phyloP scores from a whole-genome alignment of 1,140 invertebrate genomes.

The Cecropterus lyciades region DNA sequence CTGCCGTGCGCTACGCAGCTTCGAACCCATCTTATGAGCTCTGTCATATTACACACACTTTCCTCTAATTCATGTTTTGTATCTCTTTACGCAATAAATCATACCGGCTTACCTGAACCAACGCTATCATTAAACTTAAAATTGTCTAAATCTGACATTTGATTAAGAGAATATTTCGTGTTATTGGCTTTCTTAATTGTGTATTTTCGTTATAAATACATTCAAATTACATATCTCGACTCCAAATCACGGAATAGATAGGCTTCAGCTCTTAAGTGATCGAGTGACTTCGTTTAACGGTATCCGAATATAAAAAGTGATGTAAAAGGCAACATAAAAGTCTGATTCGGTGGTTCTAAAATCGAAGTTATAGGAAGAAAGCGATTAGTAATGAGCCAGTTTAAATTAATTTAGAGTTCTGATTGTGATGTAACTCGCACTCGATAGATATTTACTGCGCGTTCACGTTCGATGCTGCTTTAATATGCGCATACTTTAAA shows the following conservation, averaged over 20 bases:
- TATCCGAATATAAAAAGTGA: slow-evolving; percentile 29
- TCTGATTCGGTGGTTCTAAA: slow-evolving; percentile 25
- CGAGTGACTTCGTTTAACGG: slow-evolving; percentile 38
- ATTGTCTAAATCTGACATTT: slow-evolving; percentile 80
- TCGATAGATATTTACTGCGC: slow-evolving; percentile 20
- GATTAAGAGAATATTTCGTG: slow-evolving; percentile 70
- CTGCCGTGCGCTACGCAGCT: slow-evolving; percentile 56
- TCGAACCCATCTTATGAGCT: slow-evolving; percentile 37
- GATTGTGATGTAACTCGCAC: slow-evolving; percentile 26
- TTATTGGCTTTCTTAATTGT: slow-evolving; percentile 70
- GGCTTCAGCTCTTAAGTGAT: slow-evolving; percentile 46
- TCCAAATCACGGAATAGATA: slow-evolving; percentile 43
- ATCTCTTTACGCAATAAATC: slow-evolving; percentile 65
- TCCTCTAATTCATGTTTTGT: slow-evolving; percentile 63
- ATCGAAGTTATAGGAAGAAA: slow-evolving; percentile 31
- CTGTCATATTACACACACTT: slow-evolving; percentile 44
- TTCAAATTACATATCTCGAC: slow-evolving; percentile 55
- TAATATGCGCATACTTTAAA: slow-evolving; percentile 36
- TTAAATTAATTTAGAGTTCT: slow-evolving; percentile 35
- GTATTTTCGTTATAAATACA: slow-evolving; percentile 67
- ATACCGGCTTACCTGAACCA: slow-evolving; percentile 65
- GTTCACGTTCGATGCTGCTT: slow-evolving; percentile 17
- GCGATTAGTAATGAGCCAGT: slow-evolving; percentile 33
- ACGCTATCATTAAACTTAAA: slow-evolving; percentile 74
- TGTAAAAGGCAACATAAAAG: slow-evolving; percentile 36